Evolutionary conservation across 2,888 invertebrate species (phyloP).

Genomic region (Ctena decussata): DNA sequence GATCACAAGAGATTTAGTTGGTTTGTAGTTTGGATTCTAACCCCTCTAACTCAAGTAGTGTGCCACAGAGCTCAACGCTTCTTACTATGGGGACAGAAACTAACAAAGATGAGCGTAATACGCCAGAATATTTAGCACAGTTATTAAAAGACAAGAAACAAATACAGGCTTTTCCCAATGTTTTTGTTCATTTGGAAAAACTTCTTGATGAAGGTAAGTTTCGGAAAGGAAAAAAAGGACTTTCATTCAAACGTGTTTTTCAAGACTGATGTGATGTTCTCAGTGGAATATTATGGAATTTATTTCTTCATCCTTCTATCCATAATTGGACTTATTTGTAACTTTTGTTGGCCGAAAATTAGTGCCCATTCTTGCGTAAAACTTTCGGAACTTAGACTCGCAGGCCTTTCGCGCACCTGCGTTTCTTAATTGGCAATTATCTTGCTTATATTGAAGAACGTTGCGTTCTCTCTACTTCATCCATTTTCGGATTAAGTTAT

Average conservation of each 20-base stretch:
- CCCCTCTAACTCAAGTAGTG: slow-evolving; percentile 83
- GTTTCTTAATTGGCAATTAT: not conserved
- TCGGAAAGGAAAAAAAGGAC: slow-evolving; percentile 22
- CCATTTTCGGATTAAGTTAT: too few species aligned
- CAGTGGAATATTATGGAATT: not conserved
- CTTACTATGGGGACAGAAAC: slow-evolving; percentile 85
- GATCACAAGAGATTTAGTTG: slow-evolving; percentile 73
- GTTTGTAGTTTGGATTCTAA: slow-evolving; percentile 84
- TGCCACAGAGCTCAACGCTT: slow-evolving; percentile 79
- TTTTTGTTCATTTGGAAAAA: slow-evolving; percentile 99
- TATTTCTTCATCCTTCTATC: not conserved
- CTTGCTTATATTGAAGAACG: not conserved
- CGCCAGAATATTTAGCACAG: slow-evolving; percentile 99
- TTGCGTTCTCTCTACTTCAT: too few species aligned
- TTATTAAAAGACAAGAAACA: slow-evolving; percentile 99
- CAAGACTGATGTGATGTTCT: not conserved
- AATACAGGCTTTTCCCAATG: slow-evolving; percentile 99
- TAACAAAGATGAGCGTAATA: slow-evolving; percentile 85
- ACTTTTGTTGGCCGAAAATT: not conserved
- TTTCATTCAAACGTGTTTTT: not conserved
- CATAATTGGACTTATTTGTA: not conserved
- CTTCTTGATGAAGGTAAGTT: slow-evolving; percentile 99
- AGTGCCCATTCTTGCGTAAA: not conserved
- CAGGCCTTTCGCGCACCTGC: slow-evolving; percentile 3
- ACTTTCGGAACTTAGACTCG: not conserved